Conservation (phyloP, 2,888 invertebrate genomes). For the Epinotia brunnichana region DNA sequence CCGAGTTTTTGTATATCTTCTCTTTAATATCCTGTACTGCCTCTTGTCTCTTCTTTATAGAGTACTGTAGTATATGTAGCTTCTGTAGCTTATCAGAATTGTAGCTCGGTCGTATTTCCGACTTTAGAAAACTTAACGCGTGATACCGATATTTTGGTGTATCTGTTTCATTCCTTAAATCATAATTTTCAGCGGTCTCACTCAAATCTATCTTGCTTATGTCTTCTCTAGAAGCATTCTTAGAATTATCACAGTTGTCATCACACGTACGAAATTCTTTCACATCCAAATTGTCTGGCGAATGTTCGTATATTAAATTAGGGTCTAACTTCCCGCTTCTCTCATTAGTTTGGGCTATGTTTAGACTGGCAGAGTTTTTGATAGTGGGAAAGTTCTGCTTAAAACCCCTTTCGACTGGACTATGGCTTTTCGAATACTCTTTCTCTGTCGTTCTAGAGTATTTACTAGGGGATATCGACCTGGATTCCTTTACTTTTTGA, state of each 20-base stretch:
- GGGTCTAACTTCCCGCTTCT: constrained; percentile 55
- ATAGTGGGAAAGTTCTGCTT: constrained; percentile 70
- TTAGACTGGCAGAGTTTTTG: constrained; percentile 68
- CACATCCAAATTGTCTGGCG: constrained; percentile 73
- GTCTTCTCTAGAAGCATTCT: constrained; percentile 66
- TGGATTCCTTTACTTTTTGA: constrained; percentile 67
- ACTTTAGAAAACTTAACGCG: constrained; percentile 80
- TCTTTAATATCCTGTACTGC: constrained; percentile 84
- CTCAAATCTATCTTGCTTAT: constrained; percentile 76
- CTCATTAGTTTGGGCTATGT: constrained; percentile 62
- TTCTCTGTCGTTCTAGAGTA: constrained; percentile 64
- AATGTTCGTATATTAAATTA: constrained; percentile 75
- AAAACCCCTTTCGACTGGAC: constrained; percentile 74
- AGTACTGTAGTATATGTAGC: constrained; percentile 88
- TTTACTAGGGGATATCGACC: constrained; percentile 74
- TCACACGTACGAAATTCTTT: constrained; percentile 64
- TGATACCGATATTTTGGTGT: constrained; percentile 76
- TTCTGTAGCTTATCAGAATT: constrained; percentile 87
- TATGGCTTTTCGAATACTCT: constrained; percentile 79
- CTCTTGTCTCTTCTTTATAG: constrained; percentile 87
- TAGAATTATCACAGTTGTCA: constrained; percentile 65
- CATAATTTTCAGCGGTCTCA: constrained; percentile 78
- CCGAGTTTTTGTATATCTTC: constrained; percentile 76
- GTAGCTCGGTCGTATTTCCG: constrained; percentile 89
- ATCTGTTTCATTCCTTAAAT: constrained; percentile 70